Base-by-base conservation (phyloP, 2,797 vertebrate genomes). In the Spatula clypeata region DNA sequence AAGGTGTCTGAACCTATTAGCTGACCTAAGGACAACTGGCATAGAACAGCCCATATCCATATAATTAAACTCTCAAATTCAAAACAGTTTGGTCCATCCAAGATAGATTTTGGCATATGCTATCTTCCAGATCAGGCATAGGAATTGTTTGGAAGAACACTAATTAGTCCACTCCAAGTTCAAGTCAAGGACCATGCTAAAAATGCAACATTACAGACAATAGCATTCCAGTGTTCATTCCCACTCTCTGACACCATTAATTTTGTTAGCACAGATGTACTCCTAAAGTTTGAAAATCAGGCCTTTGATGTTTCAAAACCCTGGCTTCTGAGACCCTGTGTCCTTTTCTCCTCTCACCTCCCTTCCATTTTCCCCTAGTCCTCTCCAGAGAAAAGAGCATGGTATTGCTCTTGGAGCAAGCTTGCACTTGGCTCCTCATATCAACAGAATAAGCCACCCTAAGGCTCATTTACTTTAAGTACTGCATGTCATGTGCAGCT, bases 391-490 rank as follows among this genome's bases (percentile, higher is more conserved):
- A 76, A 53, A 87, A 66, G 1, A 66, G 1, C 1, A 0, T 53
- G 61, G 11, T 27, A 87, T 19, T 38, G 24, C 15, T 31, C 40
- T 67, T 71, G 44, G 61, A 80, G 44, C 20, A 86, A 51, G 44
- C 60, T 49, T 69, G 40, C 60, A 58, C n/a, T 90, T 90, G 49
- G 54, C 40, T 79, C 26, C 32, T 74, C 23, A 31, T 54, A 47
- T 11, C 66, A 14, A 70, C 58, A 79, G 45, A 66, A 67, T 44
- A 24, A 21, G 18, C 7, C 29, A 51, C n/a, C 31, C 18, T 66
- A 87, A 86, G 45, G 51, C 11, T 93, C 34, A 93, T 93, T 94
- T 92, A 45, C 15, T 90, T 90, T 60, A 93, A 75, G 54, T 81
- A 79, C 51, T 86, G 34, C 1, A 1, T 49, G 34, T 62, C 74